Evolutionary conservation across 2,888 invertebrate species (phyloP).

Genomic region (Dendrolimus houi): DNA sequence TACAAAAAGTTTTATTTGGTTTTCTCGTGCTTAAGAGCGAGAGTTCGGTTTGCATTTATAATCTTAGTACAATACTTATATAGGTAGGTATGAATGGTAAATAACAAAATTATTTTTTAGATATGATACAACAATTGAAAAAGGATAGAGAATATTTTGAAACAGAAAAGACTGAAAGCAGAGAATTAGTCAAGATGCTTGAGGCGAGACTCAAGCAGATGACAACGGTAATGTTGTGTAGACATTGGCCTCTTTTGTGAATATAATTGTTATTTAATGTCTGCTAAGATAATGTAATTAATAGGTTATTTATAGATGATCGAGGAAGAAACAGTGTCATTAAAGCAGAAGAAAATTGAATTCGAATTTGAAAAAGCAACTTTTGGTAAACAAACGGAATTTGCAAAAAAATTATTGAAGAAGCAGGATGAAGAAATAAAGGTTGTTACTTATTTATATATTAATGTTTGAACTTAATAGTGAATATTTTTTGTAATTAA

Average conservation of each 20-base stretch:
- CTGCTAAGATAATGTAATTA: constrained; percentile 7
- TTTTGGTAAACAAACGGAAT: constrained; percentile 77
- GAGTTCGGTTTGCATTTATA: no score
- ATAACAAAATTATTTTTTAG: constrained; percentile 32
- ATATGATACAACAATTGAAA: constrained; percentile 73
- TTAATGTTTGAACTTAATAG: background rate
- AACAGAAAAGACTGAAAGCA: constrained; percentile 69
- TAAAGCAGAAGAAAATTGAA: constrained; percentile 78
- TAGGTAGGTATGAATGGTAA: no score
- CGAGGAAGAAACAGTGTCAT: constrained; percentile 53
- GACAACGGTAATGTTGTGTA: constrained; percentile 46
- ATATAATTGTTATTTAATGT: constrained; percentile 2
- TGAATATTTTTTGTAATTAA: no score
- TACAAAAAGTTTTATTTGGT: no score
- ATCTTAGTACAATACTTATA: no score
- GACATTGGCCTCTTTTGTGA: background rate
- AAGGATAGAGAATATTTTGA: constrained; percentile 74
- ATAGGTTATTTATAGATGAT: constrained; percentile 40
- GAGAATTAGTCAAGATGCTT: constrained; percentile 69
- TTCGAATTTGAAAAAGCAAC: constrained; percentile 78
- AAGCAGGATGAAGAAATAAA: constrained; percentile 78
- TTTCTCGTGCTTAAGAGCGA: no score
- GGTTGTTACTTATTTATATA: constrained; percentile 32
- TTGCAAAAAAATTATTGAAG: constrained; percentile 71
- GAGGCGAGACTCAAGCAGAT: constrained; percentile 77